Evolutionary conservation across 1,140 invertebrate species (phyloP), one percentile per base, ranked within the genome.

Genomic region (Limonius californicus): DNA sequence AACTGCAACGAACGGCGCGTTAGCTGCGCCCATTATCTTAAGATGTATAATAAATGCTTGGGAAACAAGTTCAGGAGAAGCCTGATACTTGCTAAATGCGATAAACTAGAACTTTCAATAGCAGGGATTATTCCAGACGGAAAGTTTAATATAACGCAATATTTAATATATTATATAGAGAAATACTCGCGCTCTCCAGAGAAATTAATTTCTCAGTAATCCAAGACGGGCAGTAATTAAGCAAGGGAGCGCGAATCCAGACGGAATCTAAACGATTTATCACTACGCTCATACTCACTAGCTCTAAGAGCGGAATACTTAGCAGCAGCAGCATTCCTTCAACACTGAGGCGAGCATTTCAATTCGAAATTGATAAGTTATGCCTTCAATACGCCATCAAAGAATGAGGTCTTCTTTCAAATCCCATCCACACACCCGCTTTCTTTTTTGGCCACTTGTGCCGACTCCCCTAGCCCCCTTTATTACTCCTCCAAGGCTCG

Each of bases 121-220:
- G 57, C 23, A 60, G 55, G 21, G 61, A 59, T 67, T 68, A 60
- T 67, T 69, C 61, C 65, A 70, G 68, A 72, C 67, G 70, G 71
- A 72, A 72, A 72, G 72, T 73, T 73, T 72, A 71, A 72, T 72
- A 72, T 73, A 72, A 74, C 70, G 68, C 69, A 72, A 72, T 72
- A 74, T 74, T 74, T 71, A 72, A 74, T 74, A 72, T 72, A 70
- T 68, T 68, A 70, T 72, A 70, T 72, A 72, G 68, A 70, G 70
- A 68, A 72, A 67, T 69, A 58, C 64, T 62, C 16, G 53, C 61
- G 59, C 67, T 69, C 72, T 74, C 68, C 64, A 54, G 67, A 72
- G 72, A 75, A 74, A 75, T 75, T 75, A 75, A 75, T 75, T 75
- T 75, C 72, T 72, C 72, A 65, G 72, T 74, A 73, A 75, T 75